Evolutionary conservation across 2,113 vertebrate genomes (phyloP).

Genomic region (Ptychochromis oligacanthus): DNA sequence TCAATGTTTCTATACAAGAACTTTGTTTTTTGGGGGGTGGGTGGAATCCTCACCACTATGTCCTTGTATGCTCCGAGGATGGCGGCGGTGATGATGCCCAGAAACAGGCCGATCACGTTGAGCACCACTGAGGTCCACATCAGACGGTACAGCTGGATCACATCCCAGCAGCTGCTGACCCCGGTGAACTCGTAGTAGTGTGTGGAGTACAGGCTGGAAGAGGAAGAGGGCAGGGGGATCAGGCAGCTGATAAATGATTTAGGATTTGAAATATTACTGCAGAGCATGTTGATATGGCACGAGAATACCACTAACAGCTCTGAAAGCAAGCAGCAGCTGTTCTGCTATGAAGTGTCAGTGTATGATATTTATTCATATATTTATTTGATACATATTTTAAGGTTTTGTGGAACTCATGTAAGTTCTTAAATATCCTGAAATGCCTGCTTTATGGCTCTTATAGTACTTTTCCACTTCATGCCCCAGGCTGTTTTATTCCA

Average conservation of each 20-base stretch:
- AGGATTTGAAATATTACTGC: neutral
- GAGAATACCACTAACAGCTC: neutral
- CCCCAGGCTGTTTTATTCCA: neutral
- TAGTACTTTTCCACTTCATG: neutral
- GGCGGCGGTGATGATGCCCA: conserved; percentile 90
- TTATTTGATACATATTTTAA: too few relatives aligned
- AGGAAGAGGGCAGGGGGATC: neutral
- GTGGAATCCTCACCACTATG: conserved; percentile 76
- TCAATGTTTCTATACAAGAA: neutral
- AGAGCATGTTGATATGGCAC: neutral
- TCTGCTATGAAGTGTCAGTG: too few relatives aligned
- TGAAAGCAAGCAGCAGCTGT: too few relatives aligned
- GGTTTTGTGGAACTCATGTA: too few relatives aligned
- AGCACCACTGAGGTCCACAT: conserved; percentile 90
- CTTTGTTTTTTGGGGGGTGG: neutral
- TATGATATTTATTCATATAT: too few relatives aligned
- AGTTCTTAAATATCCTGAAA: too few relatives aligned
- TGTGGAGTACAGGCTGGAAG: conserved; percentile 75
- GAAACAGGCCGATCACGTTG: conserved; percentile 86
- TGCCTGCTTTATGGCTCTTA: neutral
- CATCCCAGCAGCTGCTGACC: conserved; percentile 88
- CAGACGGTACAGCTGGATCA: conserved; percentile 88
- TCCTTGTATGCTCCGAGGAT: conserved; percentile 95
- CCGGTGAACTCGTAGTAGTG: conserved; percentile 88
- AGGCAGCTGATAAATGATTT: too few relatives aligned